These are phyloP conservation scores for Seriola dumerili DNA, from an alignment of 2,113 vertebrate genomes.

Conservation along the genomic window DNA sequence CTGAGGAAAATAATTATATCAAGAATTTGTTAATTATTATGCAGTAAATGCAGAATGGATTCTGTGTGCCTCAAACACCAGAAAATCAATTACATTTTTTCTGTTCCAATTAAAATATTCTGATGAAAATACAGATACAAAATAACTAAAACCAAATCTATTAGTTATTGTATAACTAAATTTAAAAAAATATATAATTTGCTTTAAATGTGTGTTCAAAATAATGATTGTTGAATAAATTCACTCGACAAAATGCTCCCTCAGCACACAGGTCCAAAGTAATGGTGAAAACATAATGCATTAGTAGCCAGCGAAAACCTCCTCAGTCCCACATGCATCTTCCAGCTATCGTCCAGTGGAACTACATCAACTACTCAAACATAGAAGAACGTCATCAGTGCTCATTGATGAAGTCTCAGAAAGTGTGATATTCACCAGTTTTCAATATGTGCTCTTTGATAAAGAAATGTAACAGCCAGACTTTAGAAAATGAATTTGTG, in stretches of 20 bases:
- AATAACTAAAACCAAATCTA: neutral
- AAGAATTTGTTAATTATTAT: neutral
- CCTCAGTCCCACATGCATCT: neutral
- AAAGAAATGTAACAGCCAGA: neutral
- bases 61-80: neutral
- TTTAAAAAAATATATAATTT: no score
- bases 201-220: neutral
- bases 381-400: neutral
- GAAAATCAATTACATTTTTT: neutral
- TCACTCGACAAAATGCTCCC: neutral
- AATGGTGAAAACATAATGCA: neutral
- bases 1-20: neutral
- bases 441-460: neutral
- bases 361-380: neutral
- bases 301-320: neutral
- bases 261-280: constrained; percentile 3
- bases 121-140: neutral
- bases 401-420: neutral
- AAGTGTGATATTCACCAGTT: neutral
- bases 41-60: neutral
- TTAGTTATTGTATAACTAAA: neutral
- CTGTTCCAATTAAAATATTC: neutral
- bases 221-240: neutral
- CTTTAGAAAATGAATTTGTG: neutral
- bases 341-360: neutral